A percentile compares a stretch with the other conserved stretches of the same genome.
These are phyloP conservation scores for Drosophila vallismaia DNA, from an alignment of 2,888 invertebrate species.

Conservation along the genomic window DNA sequence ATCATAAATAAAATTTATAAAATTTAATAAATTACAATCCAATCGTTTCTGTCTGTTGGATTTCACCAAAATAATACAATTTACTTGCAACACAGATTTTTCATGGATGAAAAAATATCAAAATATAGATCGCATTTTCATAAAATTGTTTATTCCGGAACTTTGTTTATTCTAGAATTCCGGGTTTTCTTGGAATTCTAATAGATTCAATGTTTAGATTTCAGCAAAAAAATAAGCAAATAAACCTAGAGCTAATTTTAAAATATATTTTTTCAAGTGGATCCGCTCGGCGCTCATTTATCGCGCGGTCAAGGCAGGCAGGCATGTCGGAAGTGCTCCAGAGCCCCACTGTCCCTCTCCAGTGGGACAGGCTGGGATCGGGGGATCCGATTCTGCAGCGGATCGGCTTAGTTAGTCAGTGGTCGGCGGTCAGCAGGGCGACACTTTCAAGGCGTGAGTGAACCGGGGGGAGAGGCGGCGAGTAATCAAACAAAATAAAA, in stretches of 20 bases:
- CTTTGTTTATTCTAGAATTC: not conserved
- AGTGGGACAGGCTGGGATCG: slow-evolving; percentile 10
- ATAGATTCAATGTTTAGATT: not conserved
- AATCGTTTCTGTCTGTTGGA: too few relatives aligned
- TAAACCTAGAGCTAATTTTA: not conserved
- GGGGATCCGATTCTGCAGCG: slow-evolving; percentile 37
- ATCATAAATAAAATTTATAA: not conserved
- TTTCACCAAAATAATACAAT: too few relatives aligned
- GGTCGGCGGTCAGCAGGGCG: slow-evolving; percentile 43
- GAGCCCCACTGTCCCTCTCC: not conserved
- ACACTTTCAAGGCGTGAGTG: slow-evolving; percentile 26
- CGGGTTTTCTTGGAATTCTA: not conserved
- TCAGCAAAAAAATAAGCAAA: not conserved
- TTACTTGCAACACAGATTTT: too few relatives aligned
- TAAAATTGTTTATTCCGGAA: not conserved
- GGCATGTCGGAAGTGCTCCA: slow-evolving; percentile 45
- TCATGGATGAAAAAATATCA: not conserved
- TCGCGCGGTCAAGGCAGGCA: slow-evolving; percentile 60
- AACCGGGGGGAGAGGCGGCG: slow-evolving; percentile 1
- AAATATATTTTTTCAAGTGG: slow-evolving; percentile 7
- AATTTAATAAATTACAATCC: not conserved
- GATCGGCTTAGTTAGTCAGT: slow-evolving; percentile 61
- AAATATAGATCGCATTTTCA: not conserved
- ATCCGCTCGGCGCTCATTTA: slow-evolving; percentile 47
- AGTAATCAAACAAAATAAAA: slow-evolving; percentile 35